phyloP scores from a whole-genome alignment of 2,797 vertebrate genomes.

The Takifugu rubripes region DNA sequence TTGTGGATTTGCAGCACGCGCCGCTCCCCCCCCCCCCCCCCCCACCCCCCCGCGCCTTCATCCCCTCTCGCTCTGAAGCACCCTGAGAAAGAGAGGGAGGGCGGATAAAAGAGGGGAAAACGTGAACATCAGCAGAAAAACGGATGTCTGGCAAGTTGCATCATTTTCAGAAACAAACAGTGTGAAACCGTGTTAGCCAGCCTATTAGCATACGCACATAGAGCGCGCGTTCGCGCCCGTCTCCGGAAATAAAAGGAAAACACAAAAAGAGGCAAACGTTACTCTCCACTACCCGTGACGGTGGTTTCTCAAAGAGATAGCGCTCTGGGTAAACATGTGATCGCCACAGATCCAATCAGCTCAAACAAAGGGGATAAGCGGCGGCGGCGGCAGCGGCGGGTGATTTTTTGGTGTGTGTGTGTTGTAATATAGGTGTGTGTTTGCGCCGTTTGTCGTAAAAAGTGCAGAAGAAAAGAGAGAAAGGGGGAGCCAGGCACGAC shows the following conservation, averaged over 20 bases:
- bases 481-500: slow-evolving; percentile 42
- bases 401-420: slow-evolving; percentile 44
- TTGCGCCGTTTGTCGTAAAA: slow-evolving; percentile 28
- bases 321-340: slow-evolving; percentile 74
- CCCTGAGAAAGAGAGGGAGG: slow-evolving; percentile 36
- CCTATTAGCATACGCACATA: slow-evolving; percentile 77
- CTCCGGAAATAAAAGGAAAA: slow-evolving; percentile 70
- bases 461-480: slow-evolving; percentile 50
- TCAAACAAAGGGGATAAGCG: slow-evolving; percentile 73
- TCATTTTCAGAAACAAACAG: slow-evolving; percentile 76
- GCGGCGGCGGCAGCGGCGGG: slow-evolving; percentile 59
- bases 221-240: slow-evolving; percentile 64
- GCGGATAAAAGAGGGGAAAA: slow-evolving; percentile 35
- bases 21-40: slow-evolving; percentile 39
- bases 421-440: slow-evolving; percentile 59
- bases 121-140: slow-evolving; percentile 75
- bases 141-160: slow-evolving; percentile 80
- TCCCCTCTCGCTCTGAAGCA: slow-evolving; percentile 37
- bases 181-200: slow-evolving; percentile 75
- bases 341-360: slow-evolving; percentile 70
- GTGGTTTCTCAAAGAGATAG: slow-evolving; percentile 73
- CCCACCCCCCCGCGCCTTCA: slow-evolving; percentile 27
- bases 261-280: slow-evolving; percentile 64
- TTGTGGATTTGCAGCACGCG: slow-evolving; percentile 73
- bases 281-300: slow-evolving; percentile 70